phyloP scores from a whole-genome alignment of 2,113 vertebrate genomes.

The Sapayoa aenigma region DNA sequence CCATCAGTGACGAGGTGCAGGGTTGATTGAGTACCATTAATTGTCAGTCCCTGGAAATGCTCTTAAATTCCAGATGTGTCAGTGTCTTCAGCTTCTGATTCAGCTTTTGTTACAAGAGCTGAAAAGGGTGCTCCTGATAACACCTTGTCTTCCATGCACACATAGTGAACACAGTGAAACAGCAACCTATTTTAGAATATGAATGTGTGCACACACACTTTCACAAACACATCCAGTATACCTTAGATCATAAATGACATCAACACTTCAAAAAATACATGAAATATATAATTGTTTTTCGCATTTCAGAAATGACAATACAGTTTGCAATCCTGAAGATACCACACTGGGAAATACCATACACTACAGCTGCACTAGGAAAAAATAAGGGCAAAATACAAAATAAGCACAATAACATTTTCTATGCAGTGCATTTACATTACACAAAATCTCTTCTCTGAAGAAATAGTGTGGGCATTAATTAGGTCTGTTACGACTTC shows the following conservation, averaged over 20 bases:
- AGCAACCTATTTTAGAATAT: not conserved
- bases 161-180: not conserved
- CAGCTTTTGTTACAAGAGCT: not conserved
- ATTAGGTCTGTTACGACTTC: slow-evolving; percentile 63
- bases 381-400: slow-evolving; percentile 3
- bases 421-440: slow-evolving; percentile 48
- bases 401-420: slow-evolving; percentile 46
- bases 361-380: not conserved
- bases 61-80: not conserved
- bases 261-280: not conserved
- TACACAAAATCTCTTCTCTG: slow-evolving; percentile 47
- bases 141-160: not conserved
- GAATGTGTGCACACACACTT: not conserved
- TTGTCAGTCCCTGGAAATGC: not conserved
- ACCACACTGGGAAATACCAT: not conserved
- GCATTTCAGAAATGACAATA: not conserved
- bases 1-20: not conserved
- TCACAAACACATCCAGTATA: not conserved
- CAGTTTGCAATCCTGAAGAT: not conserved
- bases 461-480: slow-evolving; percentile 60
- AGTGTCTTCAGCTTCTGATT: not conserved
- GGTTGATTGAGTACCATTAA: not conserved
- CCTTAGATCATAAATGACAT: not conserved
- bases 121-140: not conserved
- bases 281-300: not conserved